phyloP scores from a whole-genome alignment of 2,888 invertebrate species.

The Phasia obesa region DNA sequence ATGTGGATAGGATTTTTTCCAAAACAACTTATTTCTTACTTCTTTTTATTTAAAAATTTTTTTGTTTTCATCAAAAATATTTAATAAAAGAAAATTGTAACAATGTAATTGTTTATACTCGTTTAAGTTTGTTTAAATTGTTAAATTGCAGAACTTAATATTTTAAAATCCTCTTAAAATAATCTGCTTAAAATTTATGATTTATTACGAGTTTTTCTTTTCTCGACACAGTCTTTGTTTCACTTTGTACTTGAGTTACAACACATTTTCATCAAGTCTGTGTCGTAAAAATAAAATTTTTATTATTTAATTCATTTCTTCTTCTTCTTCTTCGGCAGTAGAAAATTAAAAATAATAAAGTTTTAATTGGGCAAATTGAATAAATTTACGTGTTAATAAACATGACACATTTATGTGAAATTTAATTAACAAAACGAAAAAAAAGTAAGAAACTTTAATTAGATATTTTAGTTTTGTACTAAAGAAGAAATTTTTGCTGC shows the following conservation, averaged over 20 bases:
- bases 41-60: too few species aligned
- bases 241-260: background rate
- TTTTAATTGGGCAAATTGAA: conserved; percentile 23
- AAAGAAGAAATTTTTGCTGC: too few species aligned
- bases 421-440: conserved; percentile 3
- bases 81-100: background rate
- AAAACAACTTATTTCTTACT: too few species aligned
- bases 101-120: conserved; percentile 17
- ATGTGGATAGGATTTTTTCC: too few species aligned
- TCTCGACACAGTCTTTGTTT: conserved; percentile 5
- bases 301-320: background rate
- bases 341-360: background rate
- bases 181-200: conserved; percentile 51
- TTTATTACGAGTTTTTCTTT: conserved; percentile 12
- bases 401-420: conserved; percentile 8
- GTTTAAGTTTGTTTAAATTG: conserved; percentile 37
- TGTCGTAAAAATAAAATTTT: background rate
- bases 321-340: background rate
- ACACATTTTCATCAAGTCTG: background rate
- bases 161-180: conserved; percentile 48
- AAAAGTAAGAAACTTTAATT: background rate
- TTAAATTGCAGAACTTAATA: conserved; percentile 50
- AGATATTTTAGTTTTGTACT: too few species aligned
- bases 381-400: conserved; percentile 38
- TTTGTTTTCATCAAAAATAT: too few species aligned